Evolutionary conservation across 1,140 invertebrate species (phyloP).

Genomic region (Lasaia peninsularis): DNA sequence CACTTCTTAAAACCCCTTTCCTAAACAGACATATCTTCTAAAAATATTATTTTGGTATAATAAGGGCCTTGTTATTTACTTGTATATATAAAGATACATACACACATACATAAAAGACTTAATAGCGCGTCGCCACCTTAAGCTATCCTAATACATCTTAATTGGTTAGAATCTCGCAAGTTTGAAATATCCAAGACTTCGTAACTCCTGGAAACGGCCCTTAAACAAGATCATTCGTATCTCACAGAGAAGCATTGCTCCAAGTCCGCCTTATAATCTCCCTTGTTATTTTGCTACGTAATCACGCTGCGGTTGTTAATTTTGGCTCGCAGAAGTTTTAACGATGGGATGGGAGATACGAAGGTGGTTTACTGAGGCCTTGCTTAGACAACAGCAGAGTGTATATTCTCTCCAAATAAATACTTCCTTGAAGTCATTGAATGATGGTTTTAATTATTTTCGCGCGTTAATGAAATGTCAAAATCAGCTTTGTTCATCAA

Average conservation of each 20-base stretch:
- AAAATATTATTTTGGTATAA: too few relatives aligned
- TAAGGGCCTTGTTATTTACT: too few relatives aligned
- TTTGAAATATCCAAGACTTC: too few relatives aligned
- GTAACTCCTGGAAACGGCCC: not conserved
- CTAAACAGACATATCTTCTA: too few relatives aligned
- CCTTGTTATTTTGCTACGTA: slow-evolving; percentile 7
- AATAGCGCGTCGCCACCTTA: too few relatives aligned
- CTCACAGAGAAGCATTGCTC: slow-evolving; percentile 3
- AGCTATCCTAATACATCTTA: too few relatives aligned
- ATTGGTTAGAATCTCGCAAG: too few relatives aligned
- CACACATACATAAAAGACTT: too few relatives aligned
- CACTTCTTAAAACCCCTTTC: too few relatives aligned
- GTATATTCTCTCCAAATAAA: not conserved
- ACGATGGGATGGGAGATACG: slow-evolving; percentile 8
- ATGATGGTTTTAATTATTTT: not conserved
- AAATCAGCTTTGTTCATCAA: too few relatives aligned
- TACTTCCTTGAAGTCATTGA: not conserved
- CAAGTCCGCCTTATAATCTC: slow-evolving; percentile 1
- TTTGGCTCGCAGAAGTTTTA: slow-evolving; percentile 12
- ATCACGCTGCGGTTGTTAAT: slow-evolving; percentile 8
- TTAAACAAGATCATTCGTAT: slow-evolving; percentile 8
- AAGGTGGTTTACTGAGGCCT: not conserved
- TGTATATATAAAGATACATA: too few relatives aligned
- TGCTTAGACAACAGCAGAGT: slow-evolving; percentile 1
- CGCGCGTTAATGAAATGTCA: too few relatives aligned